phyloP scores from a whole-genome alignment of 2,888 invertebrate genomes.

The Eristalis pertinax region DNA sequence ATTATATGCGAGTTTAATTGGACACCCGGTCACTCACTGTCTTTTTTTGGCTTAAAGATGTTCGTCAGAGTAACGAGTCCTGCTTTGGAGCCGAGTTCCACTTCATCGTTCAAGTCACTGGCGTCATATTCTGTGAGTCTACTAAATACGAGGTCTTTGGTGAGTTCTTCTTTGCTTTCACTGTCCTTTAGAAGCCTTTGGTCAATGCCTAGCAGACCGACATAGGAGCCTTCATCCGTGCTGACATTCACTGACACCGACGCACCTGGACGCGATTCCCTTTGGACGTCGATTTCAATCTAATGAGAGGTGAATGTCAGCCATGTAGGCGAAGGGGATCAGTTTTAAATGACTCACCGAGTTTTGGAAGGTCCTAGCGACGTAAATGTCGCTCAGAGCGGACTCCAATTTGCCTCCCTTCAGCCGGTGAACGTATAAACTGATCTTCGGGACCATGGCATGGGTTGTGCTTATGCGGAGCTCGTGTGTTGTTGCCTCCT shows the following conservation, averaged over 20 bases:
- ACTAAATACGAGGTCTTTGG: conserved; percentile 20
- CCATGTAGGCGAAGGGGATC: neutral
- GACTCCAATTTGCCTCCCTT: neutral
- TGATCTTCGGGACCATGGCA: conserved; percentile 55
- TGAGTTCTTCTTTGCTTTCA: conserved; percentile 83
- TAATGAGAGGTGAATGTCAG: neutral
- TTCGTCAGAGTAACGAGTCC: conserved; percentile 78
- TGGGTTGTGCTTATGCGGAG: conserved; percentile 13
- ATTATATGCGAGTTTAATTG: too few relatives aligned
- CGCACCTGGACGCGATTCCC: conserved; percentile 87
- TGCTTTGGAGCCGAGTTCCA: conserved; percentile 46
- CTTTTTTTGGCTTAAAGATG: conserved; percentile 3
- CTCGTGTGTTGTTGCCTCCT: neutral
- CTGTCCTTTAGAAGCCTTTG: conserved; percentile 87
- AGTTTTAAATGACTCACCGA: conserved; percentile 10
- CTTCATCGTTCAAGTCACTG: conserved; percentile 81
- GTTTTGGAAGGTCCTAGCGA: conserved; percentile 37
- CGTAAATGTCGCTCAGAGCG: conserved; percentile 14
- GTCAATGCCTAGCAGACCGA: conserved; percentile 92
- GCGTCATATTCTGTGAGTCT: conserved; percentile 28
- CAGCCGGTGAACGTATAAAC: conserved; percentile 28
- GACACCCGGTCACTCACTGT: neutral
- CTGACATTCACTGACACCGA: conserved; percentile 88
- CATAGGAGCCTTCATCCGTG: conserved; percentile 90
- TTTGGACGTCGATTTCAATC: conserved; percentile 76